Evolutionary conservation across 2,888 invertebrate genomes (phyloP), one percentile per base, ranked within the genome.

Genomic region (Allolobophora icterica): DNA sequence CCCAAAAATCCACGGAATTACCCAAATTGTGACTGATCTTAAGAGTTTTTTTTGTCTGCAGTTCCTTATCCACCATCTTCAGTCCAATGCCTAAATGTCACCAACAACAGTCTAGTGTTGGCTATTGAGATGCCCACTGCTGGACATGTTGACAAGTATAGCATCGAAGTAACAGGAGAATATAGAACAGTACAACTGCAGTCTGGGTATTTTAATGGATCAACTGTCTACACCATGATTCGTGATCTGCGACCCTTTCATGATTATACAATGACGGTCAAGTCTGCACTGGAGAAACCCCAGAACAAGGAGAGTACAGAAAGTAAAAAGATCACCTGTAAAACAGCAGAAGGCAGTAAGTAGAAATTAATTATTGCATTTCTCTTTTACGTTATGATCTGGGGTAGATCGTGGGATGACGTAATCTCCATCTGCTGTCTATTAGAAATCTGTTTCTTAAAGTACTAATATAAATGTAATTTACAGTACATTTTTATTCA

Each of bases 341-440:
- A 34, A 35, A 87, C 87, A 21, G 21, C 24, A 38, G 35, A 87
- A 87, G 87, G 87, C 34, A 87, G 87, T 87, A 87, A 35, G 87
- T 87, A 38, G 35, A 87, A 35, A 6, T 1, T 84, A 34, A 34
- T 84, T 84, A 84, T 33, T 84, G 84, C 33, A 11, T 42, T 42
- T 42, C 38, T 17, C 34, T 87, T 24, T 24, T 21, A 87, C 8
- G 13, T 87, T 87, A 4, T 24, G n/a, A n/a, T n/a, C n/a, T n/a
- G n/a, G n/a, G n/a, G n/a, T n/a, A n/a, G n/a, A n/a, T n/a, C n/a
- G n/a, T n/a, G n/a, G n/a, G n/a, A n/a, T n/a, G n/a, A n/a, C n/a
- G n/a, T n/a, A n/a, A n/a, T n/a, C n/a, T n/a, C n/a, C n/a, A n/a
- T n/a, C n/a, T n/a, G n/a, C n/a, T n/a, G n/a, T n/a, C n/a, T n/a